Evolutionary conservation across 2,888 invertebrate species (phyloP).

Genomic region (Conistra vaccinii): DNA sequence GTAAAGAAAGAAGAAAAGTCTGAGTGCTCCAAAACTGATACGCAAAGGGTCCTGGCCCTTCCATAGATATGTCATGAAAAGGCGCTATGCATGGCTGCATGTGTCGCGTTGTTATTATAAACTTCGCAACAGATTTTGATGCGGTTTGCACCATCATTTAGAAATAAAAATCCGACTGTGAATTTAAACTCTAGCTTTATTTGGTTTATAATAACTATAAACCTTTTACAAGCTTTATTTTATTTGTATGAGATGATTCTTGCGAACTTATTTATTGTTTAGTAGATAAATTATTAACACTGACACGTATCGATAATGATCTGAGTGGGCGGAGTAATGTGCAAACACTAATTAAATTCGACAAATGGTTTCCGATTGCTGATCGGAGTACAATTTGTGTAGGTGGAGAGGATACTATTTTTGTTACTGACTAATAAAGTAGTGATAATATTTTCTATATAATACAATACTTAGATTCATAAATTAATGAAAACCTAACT

Average conservation of each 20-base stretch:
- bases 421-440: neutral
- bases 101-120: neutral
- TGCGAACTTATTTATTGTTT: neutral
- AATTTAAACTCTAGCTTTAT: neutral
- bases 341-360: neutral
- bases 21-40: neutral
- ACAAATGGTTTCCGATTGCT: neutral
- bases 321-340: neutral
- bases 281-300: neutral
- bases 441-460: too few relatives aligned
- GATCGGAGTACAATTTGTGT: neutral
- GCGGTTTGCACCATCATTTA: neutral
- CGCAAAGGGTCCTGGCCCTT: neutral
- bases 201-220: neutral
- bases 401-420: neutral
- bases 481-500: neutral
- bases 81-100: neutral
- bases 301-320: neutral
- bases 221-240: too few relatives aligned
- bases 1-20: neutral
- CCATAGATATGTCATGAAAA: neutral
- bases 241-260: neutral
- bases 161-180: neutral
- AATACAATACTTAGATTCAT: neutral
- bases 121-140: neutral